Percentiles rank a stretch among this genome's conserved stretches.
Evolutionary conservation across 1,140 invertebrate genomes (phyloP).

Genomic region (Venustaconcha ellipsiformis): DNA sequence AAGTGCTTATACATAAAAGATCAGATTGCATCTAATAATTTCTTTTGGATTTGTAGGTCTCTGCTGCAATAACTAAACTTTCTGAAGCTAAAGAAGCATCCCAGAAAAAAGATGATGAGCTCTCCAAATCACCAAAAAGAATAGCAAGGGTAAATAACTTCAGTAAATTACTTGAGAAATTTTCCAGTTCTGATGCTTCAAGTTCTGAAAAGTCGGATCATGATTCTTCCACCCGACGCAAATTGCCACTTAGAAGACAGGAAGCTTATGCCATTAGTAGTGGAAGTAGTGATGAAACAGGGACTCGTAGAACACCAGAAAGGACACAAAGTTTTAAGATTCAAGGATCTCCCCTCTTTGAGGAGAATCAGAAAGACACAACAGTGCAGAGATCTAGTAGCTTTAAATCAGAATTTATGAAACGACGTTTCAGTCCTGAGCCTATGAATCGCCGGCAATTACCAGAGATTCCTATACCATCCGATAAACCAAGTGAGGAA

Average conservation of each 20-base stretch:
- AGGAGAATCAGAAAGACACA: slow-evolving; percentile 7
- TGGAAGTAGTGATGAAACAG: slow-evolving; percentile 38
- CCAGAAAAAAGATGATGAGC: slow-evolving; percentile 19
- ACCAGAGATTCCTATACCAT: slow-evolving; percentile 20
- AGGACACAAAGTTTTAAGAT: slow-evolving; percentile 39
- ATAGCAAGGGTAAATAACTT: slow-evolving; percentile 43
- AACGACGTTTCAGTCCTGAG: slow-evolving; percentile 34
- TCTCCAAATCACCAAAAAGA: slow-evolving; percentile 21
- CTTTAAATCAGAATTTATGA: slow-evolving; percentile 49
- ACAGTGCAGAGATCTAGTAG: slow-evolving; percentile 43
- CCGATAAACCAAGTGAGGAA: slow-evolving; percentile 39
- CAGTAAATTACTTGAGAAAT: slow-evolving; percentile 41
- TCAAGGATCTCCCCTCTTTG: neutral
- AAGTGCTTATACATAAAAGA: neutral
- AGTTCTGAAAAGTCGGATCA: slow-evolving; percentile 37
- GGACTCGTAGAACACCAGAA: slow-evolving; percentile 40
- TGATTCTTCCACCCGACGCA: slow-evolving; percentile 30
- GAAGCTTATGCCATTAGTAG: slow-evolving; percentile 39
- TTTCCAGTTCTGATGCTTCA: slow-evolving; percentile 43
- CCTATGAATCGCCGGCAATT: slow-evolving; percentile 20
- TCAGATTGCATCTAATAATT: neutral
- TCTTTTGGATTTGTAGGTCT: slow-evolving; percentile 29
- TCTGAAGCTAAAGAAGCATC: slow-evolving; percentile 33
- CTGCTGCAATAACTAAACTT: slow-evolving; percentile 38
- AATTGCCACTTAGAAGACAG: slow-evolving; percentile 36